Evolutionary conservation across 2,113 vertebrate species (phyloP).

Genomic region (Sebastes fasciatus): DNA sequence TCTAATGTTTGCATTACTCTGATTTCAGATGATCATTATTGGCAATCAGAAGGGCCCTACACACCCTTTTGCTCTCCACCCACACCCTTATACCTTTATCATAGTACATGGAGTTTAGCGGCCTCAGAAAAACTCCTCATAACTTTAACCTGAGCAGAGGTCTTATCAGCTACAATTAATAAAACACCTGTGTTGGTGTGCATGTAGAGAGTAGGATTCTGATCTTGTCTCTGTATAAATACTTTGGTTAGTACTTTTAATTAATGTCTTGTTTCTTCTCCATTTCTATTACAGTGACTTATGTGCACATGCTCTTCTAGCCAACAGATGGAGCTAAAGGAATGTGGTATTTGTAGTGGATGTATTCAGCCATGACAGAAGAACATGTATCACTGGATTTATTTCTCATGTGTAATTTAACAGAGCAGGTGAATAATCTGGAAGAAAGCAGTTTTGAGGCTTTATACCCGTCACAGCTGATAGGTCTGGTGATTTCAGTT

Average conservation of each 20-base stretch:
- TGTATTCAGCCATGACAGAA: background rate
- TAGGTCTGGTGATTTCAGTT: too few relatives aligned
- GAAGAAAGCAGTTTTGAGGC: background rate
- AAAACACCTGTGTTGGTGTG: background rate
- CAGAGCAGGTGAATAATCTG: background rate
- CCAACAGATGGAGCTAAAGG: slow-evolving; percentile 62
- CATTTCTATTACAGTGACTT: background rate
- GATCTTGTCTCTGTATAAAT: slow-evolving; percentile 3
- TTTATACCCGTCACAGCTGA: too few relatives aligned
- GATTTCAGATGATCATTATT: background rate
- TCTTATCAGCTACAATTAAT: background rate
- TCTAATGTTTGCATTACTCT: too few relatives aligned
- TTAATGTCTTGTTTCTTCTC: background rate
- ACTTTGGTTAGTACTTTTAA: background rate
- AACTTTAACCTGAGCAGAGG: background rate
- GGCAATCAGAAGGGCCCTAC: background rate
- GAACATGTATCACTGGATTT: background rate
- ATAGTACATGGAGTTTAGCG: background rate
- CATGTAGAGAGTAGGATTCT: background rate
- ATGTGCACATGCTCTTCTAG: background rate
- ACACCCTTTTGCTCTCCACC: background rate
- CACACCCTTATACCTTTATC: background rate
- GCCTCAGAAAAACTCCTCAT: background rate
- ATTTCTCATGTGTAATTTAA: background rate
- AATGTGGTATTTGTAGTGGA: background rate